Base-by-base conservation (phyloP, 2,888 invertebrate species). In the Strigamia maritima region DNA sequence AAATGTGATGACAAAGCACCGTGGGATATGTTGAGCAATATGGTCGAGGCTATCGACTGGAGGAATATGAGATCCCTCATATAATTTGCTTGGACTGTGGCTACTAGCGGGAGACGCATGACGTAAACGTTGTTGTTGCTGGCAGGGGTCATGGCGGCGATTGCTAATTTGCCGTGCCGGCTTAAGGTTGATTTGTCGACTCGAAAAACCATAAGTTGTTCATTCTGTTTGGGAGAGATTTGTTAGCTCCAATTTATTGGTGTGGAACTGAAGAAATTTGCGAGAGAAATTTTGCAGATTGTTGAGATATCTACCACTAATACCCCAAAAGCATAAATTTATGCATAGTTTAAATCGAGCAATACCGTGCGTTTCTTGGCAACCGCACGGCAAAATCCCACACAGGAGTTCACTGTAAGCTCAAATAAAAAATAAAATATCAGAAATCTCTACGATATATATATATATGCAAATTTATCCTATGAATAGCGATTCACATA, bases 21-120 rank as follows among this genome's bases (percentile, higher is more conserved):
- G 95, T 87, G 95, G 95, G 88, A 95, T 95, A 87, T 94, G 93
- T 84, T 94, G 91, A 82, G 94, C 94, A 86, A 95, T 93, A 88
- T 95, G 94, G 87, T 95, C 95, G 85, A 95, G 90, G 85, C 93
- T 94, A 89, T 95, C 95, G 83, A 93, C 90, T 75, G 94, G 94
- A 84, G 91, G 92, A 86, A 93, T 90, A 82, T 93, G 93, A 80
- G 94, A 92, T 81, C 91, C 90, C 88, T 95, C 95, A 86, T 93
- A 94, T 84, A 94, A 90, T 81, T 93, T 90, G 83, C 93, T 93
- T 70, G 94, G 93, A 76, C 91, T 92, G 83, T 91, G 85, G 74
- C 92, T 82, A 80, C 80, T 82, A 81, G 80, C 76, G 28, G 80
- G 80, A 12, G 82, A 78, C 22, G 82, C 81, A 35, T 74, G 65